Conservation (phyloP, 2,113 vertebrate genomes). For the Phodopus roborovskii region DNA sequence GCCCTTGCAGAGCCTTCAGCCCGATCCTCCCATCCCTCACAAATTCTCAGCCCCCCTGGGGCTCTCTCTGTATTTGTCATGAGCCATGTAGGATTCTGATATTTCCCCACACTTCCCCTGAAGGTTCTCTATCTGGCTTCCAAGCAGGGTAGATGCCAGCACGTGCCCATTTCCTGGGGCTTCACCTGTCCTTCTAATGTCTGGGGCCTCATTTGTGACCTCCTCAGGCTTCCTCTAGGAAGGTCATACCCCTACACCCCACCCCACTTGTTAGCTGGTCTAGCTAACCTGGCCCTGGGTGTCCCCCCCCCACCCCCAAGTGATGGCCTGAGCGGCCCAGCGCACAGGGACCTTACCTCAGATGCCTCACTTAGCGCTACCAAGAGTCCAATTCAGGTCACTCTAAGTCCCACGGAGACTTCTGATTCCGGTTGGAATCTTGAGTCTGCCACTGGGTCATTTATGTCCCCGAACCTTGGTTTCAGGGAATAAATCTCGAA, state of each 20-base stretch:
- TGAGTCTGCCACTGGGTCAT: background rate
- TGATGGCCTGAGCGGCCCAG: background rate
- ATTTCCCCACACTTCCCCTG: conserved; percentile 46
- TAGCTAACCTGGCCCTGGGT: background rate
- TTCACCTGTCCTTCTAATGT: background rate
- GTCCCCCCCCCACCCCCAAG: background rate
- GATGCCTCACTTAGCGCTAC: background rate
- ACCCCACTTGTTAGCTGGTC: background rate
- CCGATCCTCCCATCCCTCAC: background rate
- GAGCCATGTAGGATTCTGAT: background rate
- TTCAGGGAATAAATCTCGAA: background rate
- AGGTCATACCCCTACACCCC: background rate
- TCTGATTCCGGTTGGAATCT: background rate
- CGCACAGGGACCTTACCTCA: background rate
- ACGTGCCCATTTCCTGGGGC: background rate
- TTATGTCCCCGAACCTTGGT: background rate
- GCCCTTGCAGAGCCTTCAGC: background rate
- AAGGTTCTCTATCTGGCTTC: background rate
- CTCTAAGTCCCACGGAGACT: background rate
- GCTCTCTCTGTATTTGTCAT: background rate
- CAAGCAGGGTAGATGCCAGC: conserved; percentile 58
- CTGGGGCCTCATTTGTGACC: background rate
- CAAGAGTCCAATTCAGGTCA: background rate
- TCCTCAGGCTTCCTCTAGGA: background rate
- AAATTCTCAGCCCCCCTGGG: background rate